Percentiles rank a stretch among this genome's conserved stretches.
These are phyloP conservation scores for Styela clava DNA, from an alignment of 23 tunicate genomes.

Conservation along the genomic window DNA sequence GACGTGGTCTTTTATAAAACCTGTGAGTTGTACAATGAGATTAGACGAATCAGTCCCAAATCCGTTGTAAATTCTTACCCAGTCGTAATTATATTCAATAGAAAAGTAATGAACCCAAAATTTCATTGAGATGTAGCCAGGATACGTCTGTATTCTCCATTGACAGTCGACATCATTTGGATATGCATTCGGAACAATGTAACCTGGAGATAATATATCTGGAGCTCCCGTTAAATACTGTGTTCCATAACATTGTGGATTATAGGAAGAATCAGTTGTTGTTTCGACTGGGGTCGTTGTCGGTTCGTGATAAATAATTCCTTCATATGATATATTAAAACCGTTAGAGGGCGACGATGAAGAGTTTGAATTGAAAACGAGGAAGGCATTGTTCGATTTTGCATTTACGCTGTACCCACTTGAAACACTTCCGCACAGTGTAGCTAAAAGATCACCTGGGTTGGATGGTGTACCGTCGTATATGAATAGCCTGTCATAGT, in stretches of 20 bases:
- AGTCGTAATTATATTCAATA: not conserved
- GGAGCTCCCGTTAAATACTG: no score
- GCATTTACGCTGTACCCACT: conserved; percentile 11
- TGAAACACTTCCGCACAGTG: not conserved
- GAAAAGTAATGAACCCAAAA: not conserved
- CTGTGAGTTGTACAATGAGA: not conserved
- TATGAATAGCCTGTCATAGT: not conserved
- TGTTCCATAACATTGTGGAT: no score
- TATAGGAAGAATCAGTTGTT: no score
- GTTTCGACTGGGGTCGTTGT: no score
- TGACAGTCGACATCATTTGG: conserved; percentile 17
- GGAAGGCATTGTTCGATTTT: conserved; percentile 9
- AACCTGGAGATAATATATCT: conserved; percentile 18
- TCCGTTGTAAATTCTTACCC: conserved; percentile 21
- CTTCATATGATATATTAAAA: conserved; percentile 1
- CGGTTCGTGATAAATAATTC: not conserved
- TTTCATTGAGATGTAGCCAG: not conserved
- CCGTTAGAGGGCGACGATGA: not conserved
- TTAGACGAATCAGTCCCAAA: not conserved
- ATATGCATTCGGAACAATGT: conserved; percentile 10
- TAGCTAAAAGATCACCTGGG: not conserved
- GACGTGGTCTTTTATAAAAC: not conserved
- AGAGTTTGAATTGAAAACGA: not conserved
- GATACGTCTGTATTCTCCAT: conserved; percentile 19
- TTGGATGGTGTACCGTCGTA: conserved; percentile 6